Evolutionary conservation across 2,888 invertebrate species (phyloP), one percentile per base, ranked within the genome.

Genomic region (Trilocha varians): DNA sequence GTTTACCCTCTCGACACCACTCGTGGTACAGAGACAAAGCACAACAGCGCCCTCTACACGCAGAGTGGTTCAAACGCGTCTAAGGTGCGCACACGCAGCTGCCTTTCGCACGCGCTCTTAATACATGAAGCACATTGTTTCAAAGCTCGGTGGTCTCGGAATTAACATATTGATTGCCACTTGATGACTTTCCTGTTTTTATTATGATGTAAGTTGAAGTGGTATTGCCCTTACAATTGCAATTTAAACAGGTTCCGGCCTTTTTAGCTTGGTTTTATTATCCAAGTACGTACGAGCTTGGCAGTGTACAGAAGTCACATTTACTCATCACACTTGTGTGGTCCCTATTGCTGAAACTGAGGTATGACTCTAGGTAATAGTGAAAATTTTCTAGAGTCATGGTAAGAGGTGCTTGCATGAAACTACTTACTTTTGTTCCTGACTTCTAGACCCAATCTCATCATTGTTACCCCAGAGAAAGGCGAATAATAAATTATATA

Each of bases 21-120:
- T 75, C 48, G 46, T 52, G 44, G 47, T 59, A 53, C 56, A 57
- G 62, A 63, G 65, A 70, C 72, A 68, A 65, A 59, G 62, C 63
- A 61, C 54, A 49, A 60, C 57, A 57, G 57, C 58, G 53, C 58
- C 55, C 57, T 59, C 50, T 52, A 52, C 41, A 38, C n/a, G 33
- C 33, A n/a, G 38, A 38, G 42, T 41, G 42, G 41, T 44, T 44
- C 44, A 44, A 42, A 46, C 39, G 35, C 33, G 34, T 34, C 37
- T 40, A 40, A 43, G 43, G 43, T 43, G 43, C 43, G 60, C 62
- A 55, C 39, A 55, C 62, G 65, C 80, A 80, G 79, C 79, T 80
- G 80, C 64, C 57, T 38, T 41, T 38, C 59, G 70, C 80, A 79
- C 80, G 78, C 74, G 79, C 73, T 68, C 76, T 77, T 71, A 73